Evolutionary conservation across 2,888 invertebrate genomes (phyloP).

Genomic region (Phalangium opilio): DNA sequence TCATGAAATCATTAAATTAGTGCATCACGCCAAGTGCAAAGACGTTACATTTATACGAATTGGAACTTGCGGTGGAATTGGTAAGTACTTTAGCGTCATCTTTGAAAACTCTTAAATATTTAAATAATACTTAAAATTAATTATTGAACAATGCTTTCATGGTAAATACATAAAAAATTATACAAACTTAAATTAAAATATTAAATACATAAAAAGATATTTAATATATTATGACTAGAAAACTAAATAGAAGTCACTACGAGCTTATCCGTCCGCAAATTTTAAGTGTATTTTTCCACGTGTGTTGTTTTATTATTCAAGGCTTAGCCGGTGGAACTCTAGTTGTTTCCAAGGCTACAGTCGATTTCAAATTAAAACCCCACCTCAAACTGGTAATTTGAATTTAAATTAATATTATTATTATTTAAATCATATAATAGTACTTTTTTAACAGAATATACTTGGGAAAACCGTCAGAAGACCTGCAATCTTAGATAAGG

Average conservation of each 20-base stretch:
- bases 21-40: conserved; percentile 74
- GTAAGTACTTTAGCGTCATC: conserved; percentile 34
- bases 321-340: conserved; percentile 77
- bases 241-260: too few relatives aligned
- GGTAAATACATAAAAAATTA: background rate
- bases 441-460: background rate
- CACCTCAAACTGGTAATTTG: conserved; percentile 61
- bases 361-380: conserved; percentile 70
- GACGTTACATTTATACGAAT: conserved; percentile 51
- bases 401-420: background rate
- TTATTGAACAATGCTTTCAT: background rate
- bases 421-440: too few relatives aligned
- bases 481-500: conserved; percentile 66
- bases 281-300: too few relatives aligned
- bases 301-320: too few relatives aligned
- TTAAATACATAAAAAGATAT: too few relatives aligned
- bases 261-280: too few relatives aligned
- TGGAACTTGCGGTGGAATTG: conserved; percentile 85
- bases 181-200: too few relatives aligned
- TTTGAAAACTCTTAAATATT: background rate
- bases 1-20: conserved; percentile 89
- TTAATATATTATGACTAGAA: too few relatives aligned
- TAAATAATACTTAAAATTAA: background rate
- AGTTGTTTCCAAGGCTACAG: conserved; percentile 77
- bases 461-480: conserved; percentile 58